Percentiles rank a stretch among this genome's conserved stretches.
Conservation (phyloP, 2,888 invertebrate species). For the Frankliniella fusca region DNA sequence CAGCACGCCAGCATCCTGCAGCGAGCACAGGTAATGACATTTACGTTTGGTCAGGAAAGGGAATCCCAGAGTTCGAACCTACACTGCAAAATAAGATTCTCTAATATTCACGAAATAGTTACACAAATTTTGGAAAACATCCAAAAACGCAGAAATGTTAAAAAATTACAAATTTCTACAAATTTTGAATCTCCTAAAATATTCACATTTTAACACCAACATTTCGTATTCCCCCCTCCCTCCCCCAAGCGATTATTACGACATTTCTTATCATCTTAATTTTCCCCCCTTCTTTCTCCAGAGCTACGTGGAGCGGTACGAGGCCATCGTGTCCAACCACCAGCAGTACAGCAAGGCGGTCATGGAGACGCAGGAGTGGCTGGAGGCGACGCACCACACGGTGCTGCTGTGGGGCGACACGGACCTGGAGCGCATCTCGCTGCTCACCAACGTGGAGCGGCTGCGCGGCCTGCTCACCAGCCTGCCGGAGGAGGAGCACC, state of each 20-base stretch:
- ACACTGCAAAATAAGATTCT: too few relatives aligned
- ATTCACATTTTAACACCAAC: too few relatives aligned
- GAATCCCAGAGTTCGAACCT: background rate
- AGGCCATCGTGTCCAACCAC: slow-evolving; percentile 82
- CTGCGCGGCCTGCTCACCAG: slow-evolving; percentile 69
- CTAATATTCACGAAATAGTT: too few relatives aligned
- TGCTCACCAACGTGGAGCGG: slow-evolving; percentile 82
- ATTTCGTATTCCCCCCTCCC: too few relatives aligned
- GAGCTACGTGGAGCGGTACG: slow-evolving; percentile 76
- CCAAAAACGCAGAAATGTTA: too few relatives aligned
- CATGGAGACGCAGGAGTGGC: slow-evolving; percentile 80
- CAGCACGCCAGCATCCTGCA: slow-evolving; percentile 68
- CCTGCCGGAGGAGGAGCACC: slow-evolving; percentile 79
- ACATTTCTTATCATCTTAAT: slow-evolving; percentile 25
- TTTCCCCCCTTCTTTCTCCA: slow-evolving; percentile 37
- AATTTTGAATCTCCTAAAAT: too few relatives aligned
- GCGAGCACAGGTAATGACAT: slow-evolving; percentile 56
- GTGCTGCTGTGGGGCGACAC: slow-evolving; percentile 78
- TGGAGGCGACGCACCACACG: slow-evolving; percentile 76
- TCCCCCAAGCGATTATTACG: too few relatives aligned
- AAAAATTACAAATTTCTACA: too few relatives aligned
- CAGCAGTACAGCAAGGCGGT: slow-evolving; percentile 84
- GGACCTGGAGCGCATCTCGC: slow-evolving; percentile 74
- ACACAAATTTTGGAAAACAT: too few relatives aligned
- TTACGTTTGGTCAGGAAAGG: background rate